phyloP scores from a whole-genome alignment of 1,140 invertebrate genomes.

The Bombus superbus region DNA sequence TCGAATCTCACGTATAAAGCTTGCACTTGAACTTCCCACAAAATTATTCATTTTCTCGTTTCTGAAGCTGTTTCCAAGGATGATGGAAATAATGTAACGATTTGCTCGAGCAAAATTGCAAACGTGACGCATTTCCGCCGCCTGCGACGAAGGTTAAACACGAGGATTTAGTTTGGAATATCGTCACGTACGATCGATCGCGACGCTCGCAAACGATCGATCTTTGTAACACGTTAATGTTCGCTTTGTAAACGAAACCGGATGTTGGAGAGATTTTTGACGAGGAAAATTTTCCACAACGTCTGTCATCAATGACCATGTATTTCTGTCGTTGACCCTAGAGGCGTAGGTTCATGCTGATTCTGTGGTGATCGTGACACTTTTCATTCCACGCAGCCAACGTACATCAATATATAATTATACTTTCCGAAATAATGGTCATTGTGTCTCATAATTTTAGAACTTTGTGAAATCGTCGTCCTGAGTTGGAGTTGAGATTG shows the following conservation, averaged over 20 bases:
- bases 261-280: slow-evolving; percentile 17
- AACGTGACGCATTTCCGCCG: slow-evolving; percentile 46
- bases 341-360: not conserved
- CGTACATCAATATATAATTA: not conserved
- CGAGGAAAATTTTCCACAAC: not conserved
- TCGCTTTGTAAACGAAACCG: not conserved
- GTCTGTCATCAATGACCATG: not conserved
- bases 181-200: slow-evolving; percentile 65
- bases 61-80: not conserved
- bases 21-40: not conserved
- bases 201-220: slow-evolving; percentile 52
- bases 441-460: not conserved
- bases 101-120: not conserved
- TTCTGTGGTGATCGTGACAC: not conserved
- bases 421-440: not conserved
- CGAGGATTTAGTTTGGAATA: slow-evolving; percentile 58
- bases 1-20: no score
- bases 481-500: no score
- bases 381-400: not conserved
- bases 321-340: slow-evolving; percentile 17
- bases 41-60: not conserved
- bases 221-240: slow-evolving; percentile 17
- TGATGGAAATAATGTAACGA: slow-evolving; percentile 14
- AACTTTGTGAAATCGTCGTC: not conserved
- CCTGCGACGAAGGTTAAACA: slow-evolving; percentile 38